phyloP scores from a whole-genome alignment of 2,113 vertebrate species.

The Trichechus manatus region DNA sequence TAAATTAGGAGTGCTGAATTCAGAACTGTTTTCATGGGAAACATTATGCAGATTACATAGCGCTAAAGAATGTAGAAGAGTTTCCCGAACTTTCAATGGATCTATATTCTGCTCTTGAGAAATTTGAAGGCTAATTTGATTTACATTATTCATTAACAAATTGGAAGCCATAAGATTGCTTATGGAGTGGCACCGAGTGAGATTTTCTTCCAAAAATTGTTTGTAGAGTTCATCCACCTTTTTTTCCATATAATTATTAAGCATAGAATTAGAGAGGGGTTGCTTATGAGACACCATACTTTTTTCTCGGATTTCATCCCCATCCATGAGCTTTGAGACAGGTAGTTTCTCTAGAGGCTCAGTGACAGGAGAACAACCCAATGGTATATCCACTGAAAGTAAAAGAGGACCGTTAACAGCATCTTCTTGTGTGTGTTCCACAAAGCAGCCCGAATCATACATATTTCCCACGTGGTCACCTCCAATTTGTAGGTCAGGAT shows the following conservation, averaged over 20 bases:
- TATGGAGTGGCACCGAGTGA: conserved; percentile 90
- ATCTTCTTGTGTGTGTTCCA: conserved; percentile 73
- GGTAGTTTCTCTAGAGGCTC: conserved; percentile 58
- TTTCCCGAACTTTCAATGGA: conserved; percentile 72
- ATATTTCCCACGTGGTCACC: conserved; percentile 85
- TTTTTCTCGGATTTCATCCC: conserved; percentile 87
- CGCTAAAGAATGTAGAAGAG: conserved; percentile 84
- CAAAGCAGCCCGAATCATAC: conserved; percentile 83
- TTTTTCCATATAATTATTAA: conserved; percentile 93
- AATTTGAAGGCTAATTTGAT: conserved; percentile 85
- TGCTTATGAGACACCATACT: conserved; percentile 87
- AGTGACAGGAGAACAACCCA: conserved; percentile 19
- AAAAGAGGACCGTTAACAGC: conserved; percentile 80
- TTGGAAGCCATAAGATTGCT: conserved; percentile 88
- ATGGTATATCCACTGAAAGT: conserved; percentile 83
- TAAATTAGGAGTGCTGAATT: conserved; percentile 92
- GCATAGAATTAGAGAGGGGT: conserved; percentile 92
- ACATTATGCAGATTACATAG: conserved; percentile 76
- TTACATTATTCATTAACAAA: conserved; percentile 87
- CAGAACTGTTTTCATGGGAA: conserved; percentile 86
- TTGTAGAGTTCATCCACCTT: conserved; percentile 94
- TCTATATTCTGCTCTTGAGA: conserved; percentile 88
- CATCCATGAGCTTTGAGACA: neutral
- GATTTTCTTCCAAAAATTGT: conserved; percentile 92
- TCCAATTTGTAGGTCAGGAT: conserved; percentile 90